phyloP scores from a whole-genome alignment of 2,888 invertebrate genomes.

The Drosophila percnosoma region DNA sequence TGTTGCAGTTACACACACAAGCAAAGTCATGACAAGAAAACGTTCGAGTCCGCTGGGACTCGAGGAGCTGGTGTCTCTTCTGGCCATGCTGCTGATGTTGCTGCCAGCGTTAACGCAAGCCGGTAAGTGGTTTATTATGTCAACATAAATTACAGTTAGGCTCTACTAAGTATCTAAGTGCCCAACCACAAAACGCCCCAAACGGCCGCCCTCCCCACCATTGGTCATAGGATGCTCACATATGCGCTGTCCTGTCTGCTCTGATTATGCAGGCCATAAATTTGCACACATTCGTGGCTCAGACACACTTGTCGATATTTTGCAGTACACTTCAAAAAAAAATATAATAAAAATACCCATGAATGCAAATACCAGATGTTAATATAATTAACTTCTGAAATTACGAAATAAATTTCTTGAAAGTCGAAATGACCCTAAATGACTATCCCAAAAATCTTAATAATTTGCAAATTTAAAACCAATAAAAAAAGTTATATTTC shows the following conservation, averaged over 20 bases:
- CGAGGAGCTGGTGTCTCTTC: conserved; percentile 82
- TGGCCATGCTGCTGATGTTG: conserved; percentile 69
- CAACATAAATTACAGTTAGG: conserved; percentile 78
- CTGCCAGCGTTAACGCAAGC: conserved; percentile 79
- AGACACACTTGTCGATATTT: conserved; percentile 47
- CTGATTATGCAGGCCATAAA: conserved; percentile 68
- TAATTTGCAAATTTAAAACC: not conserved
- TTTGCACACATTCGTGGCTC: conserved; percentile 38
- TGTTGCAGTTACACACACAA: conserved; percentile 77
- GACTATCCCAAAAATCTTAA: not conserved
- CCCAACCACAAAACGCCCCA: conserved; percentile 18
- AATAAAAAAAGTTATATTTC: not conserved
- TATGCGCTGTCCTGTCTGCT: conserved; percentile 44
- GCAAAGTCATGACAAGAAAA: conserved; percentile 83
- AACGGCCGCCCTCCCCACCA: not conserved
- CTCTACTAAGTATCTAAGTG: conserved; percentile 43
- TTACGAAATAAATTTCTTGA: not conserved
- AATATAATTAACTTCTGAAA: not conserved
- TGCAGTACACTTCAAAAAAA: conserved; percentile 9
- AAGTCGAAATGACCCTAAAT: not conserved
- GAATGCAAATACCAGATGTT: not conserved
- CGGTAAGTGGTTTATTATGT: conserved; percentile 83
- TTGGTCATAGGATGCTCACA: conserved; percentile 36
- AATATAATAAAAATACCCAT: too few species aligned
- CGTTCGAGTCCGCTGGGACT: conserved; percentile 85